phyloP scores from a whole-genome alignment of 2,113 vertebrate species.

The Bos javanicus region DNA sequence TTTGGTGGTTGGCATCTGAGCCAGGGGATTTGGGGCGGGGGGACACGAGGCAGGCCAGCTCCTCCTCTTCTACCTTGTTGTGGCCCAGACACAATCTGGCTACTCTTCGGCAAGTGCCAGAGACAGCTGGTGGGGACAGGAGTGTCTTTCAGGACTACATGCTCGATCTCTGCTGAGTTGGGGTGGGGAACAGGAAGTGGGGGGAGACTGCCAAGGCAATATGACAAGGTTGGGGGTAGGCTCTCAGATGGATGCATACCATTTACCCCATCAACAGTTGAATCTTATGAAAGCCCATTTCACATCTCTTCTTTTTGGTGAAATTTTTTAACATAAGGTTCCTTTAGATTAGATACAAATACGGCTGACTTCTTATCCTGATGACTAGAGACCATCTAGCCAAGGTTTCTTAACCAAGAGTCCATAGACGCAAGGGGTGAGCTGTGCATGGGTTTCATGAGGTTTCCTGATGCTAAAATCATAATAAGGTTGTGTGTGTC shows the following conservation, averaged over 20 bases:
- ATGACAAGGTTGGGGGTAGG: background rate
- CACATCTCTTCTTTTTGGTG: background rate
- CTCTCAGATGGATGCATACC: background rate
- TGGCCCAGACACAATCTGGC: background rate
- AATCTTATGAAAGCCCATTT: background rate
- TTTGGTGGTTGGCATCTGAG: conserved; percentile 8
- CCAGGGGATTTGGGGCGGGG: background rate
- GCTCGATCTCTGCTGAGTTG: background rate
- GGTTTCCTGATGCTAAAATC: background rate
- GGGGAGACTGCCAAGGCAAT: background rate
- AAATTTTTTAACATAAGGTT: background rate
- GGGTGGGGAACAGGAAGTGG: background rate
- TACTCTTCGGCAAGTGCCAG: background rate
- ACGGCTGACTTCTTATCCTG: background rate
- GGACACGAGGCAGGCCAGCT: background rate
- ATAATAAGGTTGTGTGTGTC: background rate
- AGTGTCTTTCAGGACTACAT: background rate
- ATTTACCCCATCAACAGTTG: background rate
- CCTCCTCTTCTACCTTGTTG: background rate
- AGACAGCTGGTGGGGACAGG: background rate
- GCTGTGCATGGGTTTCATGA: background rate
- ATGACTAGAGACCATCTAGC: background rate
- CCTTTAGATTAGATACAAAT: conserved; percentile 2
- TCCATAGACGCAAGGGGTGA: background rate
- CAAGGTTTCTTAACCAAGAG: background rate